phyloP scores from a whole-genome alignment of 2,888 invertebrate species.

The Drosophila pegasa region DNA sequence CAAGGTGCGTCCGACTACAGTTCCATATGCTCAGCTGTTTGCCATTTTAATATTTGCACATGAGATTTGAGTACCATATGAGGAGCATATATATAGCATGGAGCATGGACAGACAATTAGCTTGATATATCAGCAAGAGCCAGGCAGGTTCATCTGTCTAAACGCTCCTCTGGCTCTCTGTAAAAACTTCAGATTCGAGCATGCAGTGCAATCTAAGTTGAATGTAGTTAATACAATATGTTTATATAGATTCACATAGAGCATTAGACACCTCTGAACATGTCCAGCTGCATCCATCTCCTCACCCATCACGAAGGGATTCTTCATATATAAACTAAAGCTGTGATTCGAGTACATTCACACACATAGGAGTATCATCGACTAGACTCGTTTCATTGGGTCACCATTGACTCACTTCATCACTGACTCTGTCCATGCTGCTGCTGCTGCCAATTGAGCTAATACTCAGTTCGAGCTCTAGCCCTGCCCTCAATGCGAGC shows the following conservation, averaged over 20 bases:
- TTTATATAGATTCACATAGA: too few species aligned
- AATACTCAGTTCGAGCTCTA: neutral
- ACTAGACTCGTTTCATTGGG: too few species aligned
- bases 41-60: neutral
- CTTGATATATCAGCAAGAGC: neutral
- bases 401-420: neutral
- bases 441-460: neutral
- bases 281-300: too few species aligned
- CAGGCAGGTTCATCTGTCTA: neutral
- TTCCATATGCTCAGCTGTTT: neutral
- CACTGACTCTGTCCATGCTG: neutral
- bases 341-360: too few species aligned
- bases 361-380: too few species aligned
- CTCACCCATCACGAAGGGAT: too few species aligned
- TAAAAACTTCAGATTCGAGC: too few species aligned
- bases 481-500: slow-evolving; percentile 14
- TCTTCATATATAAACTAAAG: neutral
- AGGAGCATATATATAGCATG: neutral
- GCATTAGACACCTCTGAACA: too few species aligned
- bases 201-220: too few species aligned
- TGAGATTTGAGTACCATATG: neutral
- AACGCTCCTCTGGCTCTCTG: too few species aligned
- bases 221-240: too few species aligned
- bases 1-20: neutral
- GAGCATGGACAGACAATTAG: neutral